Evolutionary conservation across 2,888 invertebrate genomes (phyloP).

Genomic region (Eupithecia insigniata): DNA sequence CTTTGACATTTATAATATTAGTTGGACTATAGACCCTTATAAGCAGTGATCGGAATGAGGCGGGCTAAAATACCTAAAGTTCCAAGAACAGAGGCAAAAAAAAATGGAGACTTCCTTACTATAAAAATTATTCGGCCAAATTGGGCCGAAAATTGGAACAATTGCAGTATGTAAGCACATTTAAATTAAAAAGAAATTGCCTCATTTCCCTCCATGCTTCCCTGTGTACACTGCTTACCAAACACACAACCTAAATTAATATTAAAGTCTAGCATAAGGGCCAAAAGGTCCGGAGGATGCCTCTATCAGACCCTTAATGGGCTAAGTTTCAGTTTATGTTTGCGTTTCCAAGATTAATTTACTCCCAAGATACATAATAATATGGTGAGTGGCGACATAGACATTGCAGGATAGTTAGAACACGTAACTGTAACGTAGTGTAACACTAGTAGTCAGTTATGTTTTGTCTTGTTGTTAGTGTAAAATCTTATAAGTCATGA

Average conservation of each 20-base stretch:
- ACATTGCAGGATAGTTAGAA: background rate
- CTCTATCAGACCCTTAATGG: constrained; percentile 38
- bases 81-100: too few relatives aligned
- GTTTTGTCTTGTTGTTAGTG: too few relatives aligned
- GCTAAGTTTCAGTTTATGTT: constrained; percentile 36
- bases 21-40: too few relatives aligned
- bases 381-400: background rate
- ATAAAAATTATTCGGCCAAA: too few relatives aligned
- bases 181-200: too few relatives aligned
- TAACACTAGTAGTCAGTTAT: background rate
- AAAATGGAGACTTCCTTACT: too few relatives aligned
- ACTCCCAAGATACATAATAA: constrained; percentile 25
- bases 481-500: too few relatives aligned
- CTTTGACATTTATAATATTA: too few relatives aligned
- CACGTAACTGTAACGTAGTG: background rate
- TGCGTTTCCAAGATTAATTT: constrained; percentile 31
- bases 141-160: too few relatives aligned
- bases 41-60: too few relatives aligned
- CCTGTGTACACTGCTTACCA: background rate
- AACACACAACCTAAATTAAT: constrained; percentile 5
- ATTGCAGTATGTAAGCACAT: too few relatives aligned
- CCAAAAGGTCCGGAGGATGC: constrained; percentile 27
- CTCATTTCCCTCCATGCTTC: background rate
- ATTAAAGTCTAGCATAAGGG: constrained; percentile 8
- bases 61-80: too few relatives aligned